phyloP scores from a whole-genome alignment of 2,797 vertebrate species.

The Coccyzus lansbergi region DNA sequence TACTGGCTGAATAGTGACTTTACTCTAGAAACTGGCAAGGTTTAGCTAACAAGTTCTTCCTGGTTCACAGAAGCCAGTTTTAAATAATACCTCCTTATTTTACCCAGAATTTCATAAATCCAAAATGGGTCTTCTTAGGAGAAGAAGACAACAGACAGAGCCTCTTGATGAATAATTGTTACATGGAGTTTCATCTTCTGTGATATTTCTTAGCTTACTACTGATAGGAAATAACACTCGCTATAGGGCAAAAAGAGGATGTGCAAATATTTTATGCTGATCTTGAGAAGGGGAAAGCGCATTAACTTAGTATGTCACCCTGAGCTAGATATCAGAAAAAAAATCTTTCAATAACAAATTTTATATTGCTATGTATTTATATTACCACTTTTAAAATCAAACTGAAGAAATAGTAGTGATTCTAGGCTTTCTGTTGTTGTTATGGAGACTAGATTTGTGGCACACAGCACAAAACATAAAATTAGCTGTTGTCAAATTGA shows the following conservation, averaged over 20 bases:
- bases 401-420: background rate
- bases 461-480: background rate
- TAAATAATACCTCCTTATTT: slow-evolving; percentile 31
- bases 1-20: background rate
- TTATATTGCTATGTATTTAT: background rate
- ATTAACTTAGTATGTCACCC: background rate
- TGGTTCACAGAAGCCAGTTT: background rate
- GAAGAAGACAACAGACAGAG: background rate
- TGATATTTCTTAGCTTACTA: slow-evolving; percentile 21
- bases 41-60: background rate
- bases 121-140: background rate
- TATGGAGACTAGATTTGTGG: background rate
- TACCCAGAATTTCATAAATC: slow-evolving; percentile 29
- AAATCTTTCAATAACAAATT: background rate
- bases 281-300: background rate
- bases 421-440: background rate
- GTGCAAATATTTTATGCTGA: slow-evolving; percentile 18
- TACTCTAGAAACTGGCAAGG: background rate
- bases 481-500: background rate
- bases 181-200: background rate
- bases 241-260: slow-evolving; percentile 32
- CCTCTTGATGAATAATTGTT: slow-evolving; percentile 42
- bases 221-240: slow-evolving; percentile 18
- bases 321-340: background rate
- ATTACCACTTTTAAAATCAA: background rate